Evolutionary conservation across 23 tunicate genomes (phyloP), one percentile per base, ranked within the genome.

Genomic region (Halocynthia aurantium): DNA sequence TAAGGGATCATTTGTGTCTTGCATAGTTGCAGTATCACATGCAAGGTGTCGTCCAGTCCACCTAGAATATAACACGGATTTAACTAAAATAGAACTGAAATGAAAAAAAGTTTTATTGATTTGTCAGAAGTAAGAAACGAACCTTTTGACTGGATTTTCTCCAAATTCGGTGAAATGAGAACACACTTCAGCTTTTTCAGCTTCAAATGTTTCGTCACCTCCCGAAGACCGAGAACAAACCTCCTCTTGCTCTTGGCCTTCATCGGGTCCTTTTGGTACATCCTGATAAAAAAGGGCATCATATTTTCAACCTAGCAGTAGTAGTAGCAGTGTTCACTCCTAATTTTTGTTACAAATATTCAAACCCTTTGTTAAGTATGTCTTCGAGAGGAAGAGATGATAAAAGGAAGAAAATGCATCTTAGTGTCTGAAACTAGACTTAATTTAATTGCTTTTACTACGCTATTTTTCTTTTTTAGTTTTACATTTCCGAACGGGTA

Each of bases 101-200:
- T 67, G 22, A 4, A 67, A 22, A 15, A 18, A 17, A 15, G 12
- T 67, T 15, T 19, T 17, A 57, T 68, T 20, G 73, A 20, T 68
- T 22, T 58, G 64, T 13, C 64, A 31, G 44, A 31, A 31, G 44
- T 31, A 4, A 9, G n/a, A 69, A 10, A 18, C 81, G 6, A 22
- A 96, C 99, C 99, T 96, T 96, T 96, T 5, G 99, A 82, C 71
- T 96, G 96, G 13, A 96, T 96, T 61, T 96, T 96, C 67, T 96
- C 99, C 73, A 96, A 77, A 73, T 96, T 96, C 0, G 99, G 99
- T 5, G 99, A 96, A 5, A 96, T 87, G 53, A 96, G 81, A 63
- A 96, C 96, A 78, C 99, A 96, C 55, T 84, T 80, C 9, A 96
- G 65, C 65, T 96, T 96, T 83, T 81, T 83, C 67, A 96, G 62